A percentile compares a stretch with the other conserved stretches of the same genome.
Evolutionary conservation across 2,888 invertebrate species (phyloP).

Genomic region (Cheilosia vernalis): DNA sequence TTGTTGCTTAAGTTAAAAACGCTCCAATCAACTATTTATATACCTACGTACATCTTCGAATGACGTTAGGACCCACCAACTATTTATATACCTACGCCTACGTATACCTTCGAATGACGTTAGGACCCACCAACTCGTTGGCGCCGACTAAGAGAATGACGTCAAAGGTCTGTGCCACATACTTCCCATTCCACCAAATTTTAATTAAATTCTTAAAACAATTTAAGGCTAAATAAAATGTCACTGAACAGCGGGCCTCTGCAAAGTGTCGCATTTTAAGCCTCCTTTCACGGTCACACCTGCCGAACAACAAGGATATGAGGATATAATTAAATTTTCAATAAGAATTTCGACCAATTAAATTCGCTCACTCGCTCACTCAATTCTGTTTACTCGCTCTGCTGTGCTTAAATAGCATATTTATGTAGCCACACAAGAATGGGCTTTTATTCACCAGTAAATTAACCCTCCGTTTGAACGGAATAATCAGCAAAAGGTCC

Average conservation of each 20-base stretch:
- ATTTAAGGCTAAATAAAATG: constrained; percentile 48
- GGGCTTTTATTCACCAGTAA: constrained; percentile 52
- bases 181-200: not conserved
- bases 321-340: constrained; percentile 69
- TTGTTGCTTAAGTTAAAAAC: no score
- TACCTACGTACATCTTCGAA: not conserved
- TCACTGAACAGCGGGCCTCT: constrained; percentile 23
- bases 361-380: constrained; percentile 52
- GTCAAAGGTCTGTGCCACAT: constrained; percentile 17
- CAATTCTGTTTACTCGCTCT: constrained; percentile 16
- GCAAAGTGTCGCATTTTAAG: constrained; percentile 25
- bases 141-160: constrained; percentile 16
- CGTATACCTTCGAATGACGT: constrained; percentile 6
- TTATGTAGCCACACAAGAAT: constrained; percentile 15
- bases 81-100: no score
- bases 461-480: constrained; percentile 68
- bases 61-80: constrained; percentile 1
- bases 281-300: not conserved
- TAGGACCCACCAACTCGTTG: constrained; percentile 37
- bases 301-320: constrained; percentile 10
- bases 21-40: no score
- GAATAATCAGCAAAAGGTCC: constrained; percentile 67
- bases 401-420: not conserved
- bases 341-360: constrained; percentile 65
- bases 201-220: constrained; percentile 11